Base-by-base conservation (phyloP, 2,888 invertebrate species). In the Drosophila limbata region DNA sequence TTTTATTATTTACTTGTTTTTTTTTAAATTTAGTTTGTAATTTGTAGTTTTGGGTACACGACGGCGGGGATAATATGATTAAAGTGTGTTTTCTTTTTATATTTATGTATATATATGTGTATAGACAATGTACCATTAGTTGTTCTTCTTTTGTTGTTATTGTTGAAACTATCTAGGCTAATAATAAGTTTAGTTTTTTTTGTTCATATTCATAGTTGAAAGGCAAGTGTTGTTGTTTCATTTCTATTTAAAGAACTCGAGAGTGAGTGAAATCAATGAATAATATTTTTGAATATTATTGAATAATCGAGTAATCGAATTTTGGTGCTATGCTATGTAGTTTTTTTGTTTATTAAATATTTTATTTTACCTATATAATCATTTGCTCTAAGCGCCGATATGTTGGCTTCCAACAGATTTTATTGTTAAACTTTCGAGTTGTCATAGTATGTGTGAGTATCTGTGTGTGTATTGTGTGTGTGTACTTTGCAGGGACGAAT, bases 61-160 rank as follows among this genome's bases (percentile, higher is more conserved):
- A 90, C 90, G 90, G 90, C 90, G 90, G 90, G 90, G 90, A 88
- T 90, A 89, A 89, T 84, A 90, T 90, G 90, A 90, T 89, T 90
- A 88, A 88, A 88, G 86, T 83, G 86, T 83, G 74, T 73, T 77
- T 39, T 47, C 52, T 60, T 59, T 60, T 59, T 57, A 15, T 31
- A 15, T 10, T n/a, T 28, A 53, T 53, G 64, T 74, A 45, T 81
- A 73, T 71, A 40, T 76, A 57, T 76, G 45, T 84, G 50, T 79
- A 73, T 79, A 74, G 77, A 80, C 82, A 79, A 80, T 83, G 80
- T 78, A 78, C 73, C 65, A 51, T 68, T 75, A 66, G 61, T 71
- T 55, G 1, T 35, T 47, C 13, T 25, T 64, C 37, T 59, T 78
- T 47, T 69, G 59, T 69, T 73, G 55, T 61, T 73, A 50, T 73